A percentile compares a stretch with the other conserved stretches of the same genome.
phyloP scores from a whole-genome alignment of 2,797 vertebrate species.

The Sandelia bainsii region DNA sequence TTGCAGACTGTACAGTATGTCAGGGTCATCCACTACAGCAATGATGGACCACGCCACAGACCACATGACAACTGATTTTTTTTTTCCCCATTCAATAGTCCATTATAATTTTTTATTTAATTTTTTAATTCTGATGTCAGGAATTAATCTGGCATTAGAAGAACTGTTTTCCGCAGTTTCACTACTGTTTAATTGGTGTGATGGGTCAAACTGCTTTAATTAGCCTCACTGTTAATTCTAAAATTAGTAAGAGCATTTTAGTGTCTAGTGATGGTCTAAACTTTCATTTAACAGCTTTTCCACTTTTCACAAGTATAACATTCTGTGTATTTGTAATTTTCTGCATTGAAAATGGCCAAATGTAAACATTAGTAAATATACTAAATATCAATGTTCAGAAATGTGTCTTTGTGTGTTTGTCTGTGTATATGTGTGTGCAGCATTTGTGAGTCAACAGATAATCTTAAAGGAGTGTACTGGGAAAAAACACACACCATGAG shows the following conservation, averaged over 20 bases:
- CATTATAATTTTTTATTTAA: conserved; percentile 34
- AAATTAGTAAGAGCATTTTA: conserved; percentile 48
- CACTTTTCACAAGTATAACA: conserved; percentile 1
- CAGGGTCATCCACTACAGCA: not conserved
- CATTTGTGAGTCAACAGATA: conserved; percentile 65
- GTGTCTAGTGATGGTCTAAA: conserved; percentile 9
- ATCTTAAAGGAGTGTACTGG: conserved; percentile 44
- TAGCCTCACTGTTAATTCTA: conserved; percentile 47
- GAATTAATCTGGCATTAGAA: conserved; percentile 59
- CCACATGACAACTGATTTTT: conserved; percentile 14
- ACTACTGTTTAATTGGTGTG: conserved; percentile 63
- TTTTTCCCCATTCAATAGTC: conserved; percentile 38
- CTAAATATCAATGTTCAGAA: conserved; percentile 1
- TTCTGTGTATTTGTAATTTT: not conserved
- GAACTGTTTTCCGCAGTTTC: conserved; percentile 43
- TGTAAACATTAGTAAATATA: conserved; percentile 10
- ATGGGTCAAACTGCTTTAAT: conserved; percentile 69
- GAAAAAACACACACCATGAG: conserved; percentile 44
- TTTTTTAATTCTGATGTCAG: conserved; percentile 45
- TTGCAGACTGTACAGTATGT: not conserved
- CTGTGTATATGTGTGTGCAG: conserved; percentile 2
- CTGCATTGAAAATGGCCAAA: conserved; percentile 10
- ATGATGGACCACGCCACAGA: conserved; percentile 9
- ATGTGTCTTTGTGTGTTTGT: conserved; percentile 11
- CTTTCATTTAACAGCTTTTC: conserved; percentile 1